A percentile compares a stretch with the other conserved stretches of the same genome.
These are phyloP conservation scores for Pollenia angustigena DNA, from an alignment of 2,888 invertebrate species.

Conservation along the genomic window DNA sequence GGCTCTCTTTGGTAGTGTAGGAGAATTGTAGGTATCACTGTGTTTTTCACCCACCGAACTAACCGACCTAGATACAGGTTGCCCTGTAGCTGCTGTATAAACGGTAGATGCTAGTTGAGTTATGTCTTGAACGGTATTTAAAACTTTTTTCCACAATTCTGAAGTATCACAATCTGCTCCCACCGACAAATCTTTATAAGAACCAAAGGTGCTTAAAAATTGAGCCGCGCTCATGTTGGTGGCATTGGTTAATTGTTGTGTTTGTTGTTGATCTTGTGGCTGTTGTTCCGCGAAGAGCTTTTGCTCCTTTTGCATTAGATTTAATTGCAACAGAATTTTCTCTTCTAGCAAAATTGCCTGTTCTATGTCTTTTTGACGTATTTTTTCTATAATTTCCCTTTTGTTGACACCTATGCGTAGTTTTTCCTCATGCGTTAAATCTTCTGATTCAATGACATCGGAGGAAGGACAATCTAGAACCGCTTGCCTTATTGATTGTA, in stretches of 20 bases:
- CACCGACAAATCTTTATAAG: conserved; percentile 89
- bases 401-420: conserved; percentile 85
- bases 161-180: conserved; percentile 91
- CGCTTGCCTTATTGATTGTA: conserved; percentile 92
- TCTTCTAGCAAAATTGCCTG: conserved; percentile 94
- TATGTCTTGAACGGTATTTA: conserved; percentile 86
- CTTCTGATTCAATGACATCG: conserved; percentile 90
- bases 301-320: conserved; percentile 87
- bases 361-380: conserved; percentile 94
- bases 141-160: conserved; percentile 92
- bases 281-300: conserved; percentile 85
- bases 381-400: conserved; percentile 88
- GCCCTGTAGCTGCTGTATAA: conserved; percentile 88
- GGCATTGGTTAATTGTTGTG: conserved; percentile 6
- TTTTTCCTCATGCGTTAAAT: conserved; percentile 91
- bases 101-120: conserved; percentile 90
- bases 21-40: conserved; percentile 92
- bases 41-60: conserved; percentile 97
- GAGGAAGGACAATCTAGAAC: conserved; percentile 92
- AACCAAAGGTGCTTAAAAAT: conserved; percentile 83
- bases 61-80: conserved; percentile 93
- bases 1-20: conserved; percentile 94
- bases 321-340: conserved; percentile 93
- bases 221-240: conserved; percentile 80
- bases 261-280: conserved; percentile 63